Evolutionary conservation across 30 jellyfish, hydroid and myxozoan genomes (phyloP).

Genomic region (Morbakka virulenta): DNA sequence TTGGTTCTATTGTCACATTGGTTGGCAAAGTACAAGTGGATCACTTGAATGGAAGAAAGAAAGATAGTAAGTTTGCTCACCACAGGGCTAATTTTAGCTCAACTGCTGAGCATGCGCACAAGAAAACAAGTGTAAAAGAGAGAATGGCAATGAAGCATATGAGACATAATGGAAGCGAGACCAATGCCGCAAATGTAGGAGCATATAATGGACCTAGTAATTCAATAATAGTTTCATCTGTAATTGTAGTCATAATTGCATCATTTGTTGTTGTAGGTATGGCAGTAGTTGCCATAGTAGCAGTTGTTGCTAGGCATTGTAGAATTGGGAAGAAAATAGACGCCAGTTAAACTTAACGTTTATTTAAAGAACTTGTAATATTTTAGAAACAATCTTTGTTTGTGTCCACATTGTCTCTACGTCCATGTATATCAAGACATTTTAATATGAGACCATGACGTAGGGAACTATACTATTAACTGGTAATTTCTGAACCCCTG

Average conservation of each 20-base stretch:
- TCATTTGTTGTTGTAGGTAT: conserved; percentile 95
- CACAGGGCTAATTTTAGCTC: too few species aligned
- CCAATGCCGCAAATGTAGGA: conserved; percentile 88
- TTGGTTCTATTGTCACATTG: conserved; percentile 87
- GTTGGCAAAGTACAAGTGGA: conserved; percentile 85
- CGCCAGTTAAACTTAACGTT: conserved; percentile 35
- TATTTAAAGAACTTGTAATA: not conserved
- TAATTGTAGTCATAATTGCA: conserved; percentile 81
- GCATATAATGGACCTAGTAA: conserved; percentile 89
- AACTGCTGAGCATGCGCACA: conserved; percentile 65
- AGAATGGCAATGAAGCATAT: conserved; percentile 72
- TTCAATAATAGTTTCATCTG: conserved; percentile 87
- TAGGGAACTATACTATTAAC: too few species aligned
- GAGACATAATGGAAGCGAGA: conserved; percentile 75
- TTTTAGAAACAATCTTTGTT: too few species aligned
- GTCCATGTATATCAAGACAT: too few species aligned
- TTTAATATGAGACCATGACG: too few species aligned
- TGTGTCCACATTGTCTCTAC: too few species aligned
- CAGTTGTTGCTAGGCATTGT: conserved; percentile 93
- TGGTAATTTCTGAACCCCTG: too few species aligned
- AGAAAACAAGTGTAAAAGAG: conserved; percentile 71
- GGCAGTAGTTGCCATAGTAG: conserved; percentile 97
- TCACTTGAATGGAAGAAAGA: conserved; percentile 66
- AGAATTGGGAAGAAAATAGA: conserved; percentile 73
- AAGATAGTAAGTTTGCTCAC: conserved; percentile 14